A percentile compares a stretch with the other conserved stretches of the same genome.
Evolutionary conservation across 2,888 invertebrate species (phyloP).

Genomic region (Troides aeacus): DNA sequence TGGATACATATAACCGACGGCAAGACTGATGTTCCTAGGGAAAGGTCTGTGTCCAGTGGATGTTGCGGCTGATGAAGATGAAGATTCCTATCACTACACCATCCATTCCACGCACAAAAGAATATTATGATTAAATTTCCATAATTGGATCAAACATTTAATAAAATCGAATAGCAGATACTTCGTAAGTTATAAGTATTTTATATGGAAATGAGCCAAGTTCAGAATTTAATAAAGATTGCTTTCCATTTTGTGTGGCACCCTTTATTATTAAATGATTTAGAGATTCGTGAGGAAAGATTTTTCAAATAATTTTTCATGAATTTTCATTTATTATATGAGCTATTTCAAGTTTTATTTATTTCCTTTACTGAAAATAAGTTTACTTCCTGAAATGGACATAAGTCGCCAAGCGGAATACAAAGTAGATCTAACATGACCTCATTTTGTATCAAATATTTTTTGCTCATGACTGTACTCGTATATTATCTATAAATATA

Average conservation of each 20-base stretch:
- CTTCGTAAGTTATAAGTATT: slow-evolving; percentile 22
- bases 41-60: too few species aligned
- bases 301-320: slow-evolving; percentile 4
- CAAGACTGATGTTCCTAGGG: too few species aligned
- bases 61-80: neutral
- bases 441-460: neutral
- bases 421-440: neutral
- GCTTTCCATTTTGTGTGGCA: slow-evolving; percentile 13
- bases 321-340: neutral
- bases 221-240: slow-evolving; percentile 22
- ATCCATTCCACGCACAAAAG: neutral
- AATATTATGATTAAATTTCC: slow-evolving; percentile 4
- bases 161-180: slow-evolving; percentile 2
- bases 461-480: neutral
- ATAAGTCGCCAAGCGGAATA: neutral
- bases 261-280: slow-evolving; percentile 17
- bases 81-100: neutral
- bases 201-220: slow-evolving; percentile 20
- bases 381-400: neutral
- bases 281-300: slow-evolving; percentile 5
- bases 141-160: slow-evolving; percentile 10
- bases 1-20: neutral
- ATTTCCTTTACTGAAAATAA: neutral
- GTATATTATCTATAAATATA: too few species aligned
- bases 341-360: neutral